Evolutionary conservation across 2,113 vertebrate species (phyloP).

Genomic region (Tenrec ecaudatus): DNA sequence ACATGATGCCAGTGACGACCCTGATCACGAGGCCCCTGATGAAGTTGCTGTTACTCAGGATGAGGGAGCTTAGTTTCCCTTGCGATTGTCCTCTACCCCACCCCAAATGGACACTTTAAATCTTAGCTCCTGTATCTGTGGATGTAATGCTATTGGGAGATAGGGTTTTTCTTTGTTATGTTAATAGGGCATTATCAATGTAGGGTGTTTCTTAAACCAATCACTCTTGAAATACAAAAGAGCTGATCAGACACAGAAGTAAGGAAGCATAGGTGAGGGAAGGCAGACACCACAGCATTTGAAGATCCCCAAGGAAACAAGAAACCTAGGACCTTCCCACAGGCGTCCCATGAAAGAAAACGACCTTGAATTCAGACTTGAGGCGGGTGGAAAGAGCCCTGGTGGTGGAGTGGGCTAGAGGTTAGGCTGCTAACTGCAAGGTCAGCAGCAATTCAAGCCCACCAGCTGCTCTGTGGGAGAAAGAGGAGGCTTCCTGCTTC

Average conservation of each 20-base stretch:
- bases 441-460: too few species aligned
- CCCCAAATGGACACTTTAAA: neutral
- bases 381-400: too few species aligned
- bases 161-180: neutral
- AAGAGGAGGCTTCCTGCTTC: too few species aligned
- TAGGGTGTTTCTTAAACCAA: neutral
- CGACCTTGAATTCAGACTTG: too few species aligned
- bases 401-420: too few species aligned
- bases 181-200: neutral
- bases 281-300: neutral
- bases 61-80: slow-evolving; percentile 1
- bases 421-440: too few species aligned
- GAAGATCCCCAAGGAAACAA: neutral
- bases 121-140: neutral
- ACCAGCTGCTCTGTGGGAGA: too few species aligned
- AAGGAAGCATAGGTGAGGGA: neutral
- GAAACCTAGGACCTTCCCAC: neutral
- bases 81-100: neutral
- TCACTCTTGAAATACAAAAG: neutral
- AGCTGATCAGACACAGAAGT: neutral
- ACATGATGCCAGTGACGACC: slow-evolving; percentile 34
- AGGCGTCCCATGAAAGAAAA: neutral
- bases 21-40: neutral
- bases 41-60: neutral
- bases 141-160: neutral